phyloP scores from a whole-genome alignment of 2,888 invertebrate genomes.

The Abrostola tripartita region DNA sequence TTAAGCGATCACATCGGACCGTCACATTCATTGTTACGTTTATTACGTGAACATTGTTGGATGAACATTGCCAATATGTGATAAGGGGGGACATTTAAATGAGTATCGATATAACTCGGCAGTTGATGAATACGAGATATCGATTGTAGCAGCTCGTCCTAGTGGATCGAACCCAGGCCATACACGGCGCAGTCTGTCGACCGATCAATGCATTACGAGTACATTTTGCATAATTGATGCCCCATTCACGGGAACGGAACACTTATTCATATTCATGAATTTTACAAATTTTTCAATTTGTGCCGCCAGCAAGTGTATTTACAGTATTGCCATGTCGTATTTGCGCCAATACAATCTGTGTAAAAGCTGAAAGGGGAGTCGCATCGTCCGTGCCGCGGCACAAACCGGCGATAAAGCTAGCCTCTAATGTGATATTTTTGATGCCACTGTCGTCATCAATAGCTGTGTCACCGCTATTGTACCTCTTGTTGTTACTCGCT shows the following conservation, averaged over 20 bases:
- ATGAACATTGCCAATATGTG: conserved; percentile 66
- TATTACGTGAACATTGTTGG: conserved; percentile 64
- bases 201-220: conserved; percentile 80
- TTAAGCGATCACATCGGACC: conserved; percentile 56
- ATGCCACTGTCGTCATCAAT: conserved; percentile 68
- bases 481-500: conserved; percentile 37
- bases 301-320: conserved; percentile 81
- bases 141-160: conserved; percentile 59
- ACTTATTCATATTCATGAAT: conserved; percentile 88
- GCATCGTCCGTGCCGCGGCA: conserved; percentile 60
- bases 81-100: conserved; percentile 65
- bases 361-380: conserved; percentile 75
- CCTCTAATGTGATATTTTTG: conserved; percentile 78
- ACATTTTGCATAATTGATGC: conserved; percentile 87
- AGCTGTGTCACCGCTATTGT: conserved; percentile 60
- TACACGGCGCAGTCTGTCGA: conserved; percentile 60
- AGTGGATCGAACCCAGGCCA: conserved; percentile 66
- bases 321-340: conserved; percentile 78
- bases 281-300: conserved; percentile 86
- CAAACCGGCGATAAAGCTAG: conserved; percentile 70
- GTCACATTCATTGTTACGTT: conserved; percentile 68
- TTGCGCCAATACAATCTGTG: conserved; percentile 82
- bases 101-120: conserved; percentile 61
- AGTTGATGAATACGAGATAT: conserved; percentile 63
- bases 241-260: conserved; percentile 82